These are phyloP conservation scores for Lytechinus variegatus DNA, from an alignment of 35 echinoderm and acorn worm genomes.

Conservation along the genomic window DNA sequence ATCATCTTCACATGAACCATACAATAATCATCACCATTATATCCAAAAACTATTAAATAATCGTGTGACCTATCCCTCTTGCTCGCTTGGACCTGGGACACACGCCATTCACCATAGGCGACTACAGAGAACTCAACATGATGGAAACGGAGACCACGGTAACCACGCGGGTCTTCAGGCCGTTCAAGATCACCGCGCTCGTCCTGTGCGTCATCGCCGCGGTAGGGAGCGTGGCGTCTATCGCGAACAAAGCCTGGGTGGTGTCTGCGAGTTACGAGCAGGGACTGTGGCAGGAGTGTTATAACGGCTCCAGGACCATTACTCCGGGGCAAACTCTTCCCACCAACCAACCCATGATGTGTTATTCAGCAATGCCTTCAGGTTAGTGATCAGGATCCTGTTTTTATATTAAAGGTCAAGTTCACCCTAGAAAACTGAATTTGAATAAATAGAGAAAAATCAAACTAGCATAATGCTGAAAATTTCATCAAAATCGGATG, in stretches of 20 bases:
- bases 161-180: conserved; percentile 79
- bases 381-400: background rate
- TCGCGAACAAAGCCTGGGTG: conserved; percentile 73
- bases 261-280: conserved; percentile 63
- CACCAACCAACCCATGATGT: background rate
- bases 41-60: background rate
- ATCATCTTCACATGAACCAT: background rate
- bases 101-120: conserved; percentile 26
- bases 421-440: too few species aligned
- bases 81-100: background rate
- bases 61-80: conserved; percentile 10
- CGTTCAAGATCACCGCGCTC: conserved; percentile 87
- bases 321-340: background rate
- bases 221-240: conserved; percentile 62
- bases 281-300: conserved; percentile 82
- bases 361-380: conserved; percentile 49
- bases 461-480: too few species aligned
- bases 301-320: conserved; percentile 59
- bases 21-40: background rate
- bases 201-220: conserved; percentile 66
- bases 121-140: conserved; percentile 34
- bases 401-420: too few species aligned
- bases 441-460: too few species aligned
- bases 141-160: conserved; percentile 72
- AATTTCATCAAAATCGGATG: too few species aligned